phyloP scores from a whole-genome alignment of 2,888 invertebrate genomes.

The Nephrotoma flavescens region DNA sequence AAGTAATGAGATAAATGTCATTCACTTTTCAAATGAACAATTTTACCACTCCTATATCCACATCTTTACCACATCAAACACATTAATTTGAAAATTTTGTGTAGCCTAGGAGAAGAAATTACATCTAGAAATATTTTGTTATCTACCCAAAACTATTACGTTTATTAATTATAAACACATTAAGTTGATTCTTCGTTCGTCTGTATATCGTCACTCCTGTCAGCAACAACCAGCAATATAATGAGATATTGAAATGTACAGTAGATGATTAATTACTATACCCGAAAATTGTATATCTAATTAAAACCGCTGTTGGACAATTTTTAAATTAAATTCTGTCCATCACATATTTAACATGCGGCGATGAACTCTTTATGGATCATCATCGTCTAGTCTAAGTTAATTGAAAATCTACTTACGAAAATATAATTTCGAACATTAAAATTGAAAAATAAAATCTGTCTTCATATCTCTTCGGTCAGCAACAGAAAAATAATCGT shows the following conservation, averaged over 20 bases:
- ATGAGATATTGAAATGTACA: no score
- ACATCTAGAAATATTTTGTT: background rate
- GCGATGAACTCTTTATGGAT: background rate
- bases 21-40: background rate
- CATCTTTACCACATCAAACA: background rate
- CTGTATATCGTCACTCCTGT: background rate
- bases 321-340: background rate
- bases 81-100: background rate
- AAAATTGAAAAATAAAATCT: background rate
- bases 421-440: background rate
- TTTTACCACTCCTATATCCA: background rate
- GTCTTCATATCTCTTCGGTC: background rate
- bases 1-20: background rate
- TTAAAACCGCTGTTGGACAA: background rate
- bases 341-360: background rate
- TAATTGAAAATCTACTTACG: background rate
- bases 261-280: background rate
- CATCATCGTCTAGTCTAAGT: background rate
- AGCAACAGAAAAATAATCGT: background rate
- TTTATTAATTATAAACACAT: background rate
- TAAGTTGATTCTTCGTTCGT: no score
- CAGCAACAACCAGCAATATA: background rate
- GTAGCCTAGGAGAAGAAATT: background rate
- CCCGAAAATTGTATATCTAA: background rate
- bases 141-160: background rate